A percentile compares a stretch with the other conserved stretches of the same genome.
phyloP scores from a whole-genome alignment of 2,888 invertebrate genomes.

The Cerceris rybyensis region DNA sequence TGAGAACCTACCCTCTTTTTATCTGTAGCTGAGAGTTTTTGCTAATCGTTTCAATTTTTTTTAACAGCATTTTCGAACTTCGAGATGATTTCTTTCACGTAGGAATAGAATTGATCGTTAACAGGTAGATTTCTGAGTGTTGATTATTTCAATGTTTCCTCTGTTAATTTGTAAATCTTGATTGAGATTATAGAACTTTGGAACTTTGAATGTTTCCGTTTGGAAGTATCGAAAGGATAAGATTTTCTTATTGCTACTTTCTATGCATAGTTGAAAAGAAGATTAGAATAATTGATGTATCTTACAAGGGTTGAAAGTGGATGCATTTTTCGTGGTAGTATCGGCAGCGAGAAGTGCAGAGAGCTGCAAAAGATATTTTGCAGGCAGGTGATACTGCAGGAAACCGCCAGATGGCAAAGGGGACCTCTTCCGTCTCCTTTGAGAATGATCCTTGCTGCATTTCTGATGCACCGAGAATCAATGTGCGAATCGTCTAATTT shows the following conservation, averaged over 20 bases:
- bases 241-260: background rate
- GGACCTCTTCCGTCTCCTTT: constrained; percentile 72
- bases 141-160: too few relatives aligned
- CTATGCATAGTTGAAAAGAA: background rate
- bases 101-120: too few relatives aligned
- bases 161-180: too few relatives aligned
- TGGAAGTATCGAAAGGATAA: background rate
- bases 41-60: too few relatives aligned
- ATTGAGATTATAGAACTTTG: too few relatives aligned
- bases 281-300: constrained; percentile 11
- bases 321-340: constrained; percentile 62
- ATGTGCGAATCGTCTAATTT: constrained; percentile 28
- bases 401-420: constrained; percentile 80
- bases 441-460: constrained; percentile 32
- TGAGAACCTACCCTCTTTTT: background rate
- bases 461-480: constrained; percentile 37
- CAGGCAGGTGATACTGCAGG: constrained; percentile 71
- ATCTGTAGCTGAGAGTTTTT: too few relatives aligned
- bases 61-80: too few relatives aligned
- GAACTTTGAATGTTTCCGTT: background rate
- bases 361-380: constrained; percentile 71
- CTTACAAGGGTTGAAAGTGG: constrained; percentile 3
- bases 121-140: too few relatives aligned
- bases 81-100: too few relatives aligned
- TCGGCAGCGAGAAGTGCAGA: constrained; percentile 80